phyloP scores from a whole-genome alignment of 1,140 invertebrate genomes.

The Thaumetopoea pityocampa region DNA sequence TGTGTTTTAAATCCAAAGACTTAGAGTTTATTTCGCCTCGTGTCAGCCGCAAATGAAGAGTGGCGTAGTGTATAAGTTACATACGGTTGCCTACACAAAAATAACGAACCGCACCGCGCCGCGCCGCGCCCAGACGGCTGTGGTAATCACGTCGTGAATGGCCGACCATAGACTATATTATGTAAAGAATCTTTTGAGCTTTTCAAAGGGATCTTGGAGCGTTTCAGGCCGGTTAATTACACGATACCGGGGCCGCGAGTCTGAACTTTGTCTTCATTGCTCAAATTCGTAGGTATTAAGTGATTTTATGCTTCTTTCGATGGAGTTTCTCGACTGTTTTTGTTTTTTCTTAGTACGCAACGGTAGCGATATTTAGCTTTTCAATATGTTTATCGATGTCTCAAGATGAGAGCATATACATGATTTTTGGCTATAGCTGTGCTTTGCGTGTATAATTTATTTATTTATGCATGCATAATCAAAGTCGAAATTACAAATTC shows the following conservation, averaged over 20 bases:
- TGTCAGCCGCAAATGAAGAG: conserved; percentile 15
- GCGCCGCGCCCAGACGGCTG: conserved; percentile 37
- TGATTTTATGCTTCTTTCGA: conserved; percentile 16
- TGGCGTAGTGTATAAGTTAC: conserved; percentile 37
- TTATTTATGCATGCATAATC: too few relatives aligned
- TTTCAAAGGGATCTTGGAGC: conserved; percentile 44
- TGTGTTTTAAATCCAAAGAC: conserved; percentile 11
- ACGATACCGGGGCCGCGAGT: conserved; percentile 21
- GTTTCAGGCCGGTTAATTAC: conserved; percentile 38
- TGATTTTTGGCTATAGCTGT: too few relatives aligned
- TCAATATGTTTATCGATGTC: too few relatives aligned
- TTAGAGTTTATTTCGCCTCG: conserved; percentile 24
- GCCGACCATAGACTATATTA: conserved; percentile 36
- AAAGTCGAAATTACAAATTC: too few relatives aligned
- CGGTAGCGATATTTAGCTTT: too few relatives aligned
- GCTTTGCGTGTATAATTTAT: too few relatives aligned
- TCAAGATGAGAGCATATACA: not conserved
- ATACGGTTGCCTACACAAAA: conserved; percentile 74
- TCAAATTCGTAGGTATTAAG: conserved; percentile 23
- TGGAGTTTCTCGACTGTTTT: conserved; percentile 13
- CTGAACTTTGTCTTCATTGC: conserved; percentile 27
- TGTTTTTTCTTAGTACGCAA: conserved; percentile 17
- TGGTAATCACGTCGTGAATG: conserved; percentile 43
- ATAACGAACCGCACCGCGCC: conserved; percentile 63
- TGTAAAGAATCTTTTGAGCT: conserved; percentile 45